Evolutionary conservation across 2,113 vertebrate genomes (phyloP), one percentile per base, ranked within the genome.

Genomic region (Hippocampus comes): DNA sequence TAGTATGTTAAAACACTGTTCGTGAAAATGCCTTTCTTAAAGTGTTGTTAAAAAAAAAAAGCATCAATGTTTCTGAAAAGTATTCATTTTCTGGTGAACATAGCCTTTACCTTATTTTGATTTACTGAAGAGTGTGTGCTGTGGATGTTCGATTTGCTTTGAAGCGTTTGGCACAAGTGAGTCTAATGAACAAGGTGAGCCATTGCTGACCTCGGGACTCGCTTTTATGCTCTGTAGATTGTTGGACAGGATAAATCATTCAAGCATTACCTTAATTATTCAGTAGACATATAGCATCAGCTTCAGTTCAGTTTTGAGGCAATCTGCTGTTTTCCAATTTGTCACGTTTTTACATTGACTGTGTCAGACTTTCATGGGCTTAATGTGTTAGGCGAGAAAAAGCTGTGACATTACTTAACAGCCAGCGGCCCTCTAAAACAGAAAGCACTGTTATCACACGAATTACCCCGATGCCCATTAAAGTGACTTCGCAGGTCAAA

Each of bases 181-280:
- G 30, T 34, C 15, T 20, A 61, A 61, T 61, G 27, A 61, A 30
- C 20, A 60, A 67, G 63, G 64, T 75, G 69, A 57, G 38, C 77
- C 75, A 81, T 59, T 27, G 74, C 77, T 84, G 77, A 71, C 78
- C 72, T 75, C 73, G 67, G 53, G 65, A 70, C 84, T 88, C 89
- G 91, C 87, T 84, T 70, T 86, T 70, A 81, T 72, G 76, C 75
- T 86, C 78, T 27, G 18, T 42, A 51, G 81, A 77, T 80, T 82
- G 82, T 75, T 73, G 71, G 82, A 74, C 73, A 73, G 71, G 74
- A 77, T 75, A 88, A 87, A 85, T 79, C 79, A 88, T 84, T 88
- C 89, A 86, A 85, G 85, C 72, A 84, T 68, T 79, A 18, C 72
- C 83, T 91, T 84, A 88, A 92, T 92, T 86, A 92, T 92, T 92